Evolutionary conservation across 2,888 invertebrate species (phyloP), one percentile per base, ranked within the genome.

Genomic region (Drosophila maculinotata): DNA sequence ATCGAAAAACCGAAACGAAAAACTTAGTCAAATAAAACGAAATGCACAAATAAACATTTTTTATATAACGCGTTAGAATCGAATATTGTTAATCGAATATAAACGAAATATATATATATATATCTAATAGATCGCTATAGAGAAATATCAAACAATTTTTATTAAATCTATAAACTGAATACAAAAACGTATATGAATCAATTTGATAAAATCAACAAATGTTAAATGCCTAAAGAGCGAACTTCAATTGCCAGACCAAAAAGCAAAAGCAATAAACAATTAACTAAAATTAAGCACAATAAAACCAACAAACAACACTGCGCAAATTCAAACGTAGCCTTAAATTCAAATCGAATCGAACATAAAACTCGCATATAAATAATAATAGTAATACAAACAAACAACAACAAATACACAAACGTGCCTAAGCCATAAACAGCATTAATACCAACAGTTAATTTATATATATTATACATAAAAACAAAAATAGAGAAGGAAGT

Each of bases 381-480:
- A 23, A 33, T 7, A 49, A 17, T 26, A 52, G n/a, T 23, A 59
- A 62, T 25, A 30, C 30, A 39, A 15, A 36, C 17, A 17, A 42
- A 25, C 48, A 56, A 58, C 49, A 54, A 35, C 49, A 58, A 73
- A 58, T 60, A 84, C 82, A 85, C 85, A 65, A 68, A 82, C 77
- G 81, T 81, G 81, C 81, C 81, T 81, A 77, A 79, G 39, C 48
- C 63, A 69, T 62, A 56, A 78, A 59, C 56, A 69, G 48, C 65
- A 64, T 28, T 63, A 65, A 64, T 10, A 42, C 14, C 42, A 42
- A 42, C 42, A 42, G 31, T 8, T 36, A 14, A n/a, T 36, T n/a
- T n/a, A n/a, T n/a, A n/a, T n/a, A n/a, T n/a, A n/a, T n/a, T n/a
- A 14, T 47, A 48, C 12, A 10, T 25, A n/a, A 17, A 23, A 17